A percentile compares a stretch with the other conserved stretches of the same genome.
Evolutionary conservation across 1,140 invertebrate species (phyloP).

Genomic region (Brachionus plicatilis): DNA sequence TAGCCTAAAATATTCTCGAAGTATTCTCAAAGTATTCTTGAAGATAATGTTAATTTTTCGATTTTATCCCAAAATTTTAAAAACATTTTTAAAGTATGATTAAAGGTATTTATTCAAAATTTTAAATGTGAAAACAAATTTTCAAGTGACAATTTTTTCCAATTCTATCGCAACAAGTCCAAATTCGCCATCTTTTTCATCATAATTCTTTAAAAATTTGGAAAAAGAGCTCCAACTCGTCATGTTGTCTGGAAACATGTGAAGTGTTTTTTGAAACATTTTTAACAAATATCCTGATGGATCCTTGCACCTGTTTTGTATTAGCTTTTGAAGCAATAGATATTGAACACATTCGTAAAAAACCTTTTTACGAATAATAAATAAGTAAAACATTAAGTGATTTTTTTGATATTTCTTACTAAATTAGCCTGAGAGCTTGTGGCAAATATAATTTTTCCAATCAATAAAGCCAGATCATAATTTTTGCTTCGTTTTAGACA

Average conservation of each 20-base stretch:
- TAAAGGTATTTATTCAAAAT: background rate
- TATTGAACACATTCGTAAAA: conserved; percentile 34
- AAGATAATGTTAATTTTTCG: background rate
- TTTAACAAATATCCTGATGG: background rate
- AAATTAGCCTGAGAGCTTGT: conserved; percentile 29
- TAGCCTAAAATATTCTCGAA: too few species aligned
- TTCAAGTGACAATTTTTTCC: background rate
- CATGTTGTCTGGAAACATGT: conserved; percentile 35
- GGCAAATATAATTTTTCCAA: conserved; percentile 23
- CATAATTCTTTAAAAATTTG: conserved; percentile 16
- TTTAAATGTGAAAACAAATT: background rate
- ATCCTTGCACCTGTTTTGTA: conserved; percentile 12
- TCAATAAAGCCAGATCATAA: conserved; percentile 15
- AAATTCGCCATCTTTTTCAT: background rate
- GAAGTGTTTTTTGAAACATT: conserved; percentile 35
- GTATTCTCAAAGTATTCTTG: too few species aligned
- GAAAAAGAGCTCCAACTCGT: conserved; percentile 33
- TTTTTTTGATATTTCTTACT: background rate
- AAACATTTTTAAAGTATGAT: background rate
- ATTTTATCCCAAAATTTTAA: too few species aligned
- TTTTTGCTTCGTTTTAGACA: conserved; percentile 30
- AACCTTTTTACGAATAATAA: background rate
- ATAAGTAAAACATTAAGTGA: background rate
- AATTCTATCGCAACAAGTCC: background rate
- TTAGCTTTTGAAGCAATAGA: conserved; percentile 21